Evolutionary conservation across 2,888 invertebrate genomes (phyloP).

Genomic region (Tenthredo notha): DNA sequence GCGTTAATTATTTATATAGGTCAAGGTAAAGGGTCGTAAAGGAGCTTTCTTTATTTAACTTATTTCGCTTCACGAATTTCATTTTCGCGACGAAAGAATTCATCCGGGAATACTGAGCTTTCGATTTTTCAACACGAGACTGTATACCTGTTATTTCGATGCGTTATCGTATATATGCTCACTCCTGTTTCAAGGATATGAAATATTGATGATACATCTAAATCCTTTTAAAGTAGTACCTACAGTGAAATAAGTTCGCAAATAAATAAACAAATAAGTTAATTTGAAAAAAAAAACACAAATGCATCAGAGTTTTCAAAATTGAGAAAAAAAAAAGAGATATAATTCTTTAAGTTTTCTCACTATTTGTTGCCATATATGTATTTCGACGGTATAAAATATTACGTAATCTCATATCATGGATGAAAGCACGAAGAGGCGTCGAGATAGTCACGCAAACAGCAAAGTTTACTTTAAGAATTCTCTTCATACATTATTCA

Average conservation of each 20-base stretch:
- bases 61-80: not conserved
- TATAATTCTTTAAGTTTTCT: not conserved
- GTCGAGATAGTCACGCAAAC: not conserved
- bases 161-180: not conserved
- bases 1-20: not conserved
- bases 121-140: not conserved
- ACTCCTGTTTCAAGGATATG: not conserved
- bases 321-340: not conserved
- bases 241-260: not conserved
- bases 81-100: not conserved
- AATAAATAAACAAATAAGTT: not conserved
- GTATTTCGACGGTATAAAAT: not conserved
- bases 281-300: not conserved
- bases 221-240: slow-evolving; percentile 8
- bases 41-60: not conserved
- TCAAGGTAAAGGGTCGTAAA: not conserved
- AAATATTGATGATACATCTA: not conserved
- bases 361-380: not conserved
- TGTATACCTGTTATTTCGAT: not conserved
- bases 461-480: not conserved
- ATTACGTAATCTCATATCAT: not conserved
- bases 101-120: not conserved
- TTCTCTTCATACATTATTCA: slow-evolving; percentile 23
- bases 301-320: not conserved
- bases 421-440: slow-evolving; percentile 8